These are phyloP conservation scores for Grallaria varia DNA, from an alignment of 2,113 vertebrate genomes.

Conservation along the genomic window DNA sequence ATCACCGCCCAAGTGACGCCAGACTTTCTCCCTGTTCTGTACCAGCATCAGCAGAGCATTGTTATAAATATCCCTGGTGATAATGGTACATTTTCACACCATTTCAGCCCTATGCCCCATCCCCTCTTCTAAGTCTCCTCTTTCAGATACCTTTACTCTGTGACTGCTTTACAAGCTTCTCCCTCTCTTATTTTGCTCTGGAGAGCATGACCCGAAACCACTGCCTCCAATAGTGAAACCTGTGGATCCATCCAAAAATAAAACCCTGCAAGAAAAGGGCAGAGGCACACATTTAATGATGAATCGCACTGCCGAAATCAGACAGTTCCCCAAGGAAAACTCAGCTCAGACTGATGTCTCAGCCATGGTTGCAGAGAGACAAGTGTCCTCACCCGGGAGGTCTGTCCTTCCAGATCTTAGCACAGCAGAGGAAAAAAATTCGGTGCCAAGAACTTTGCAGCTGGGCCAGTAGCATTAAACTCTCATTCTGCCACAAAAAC, in stretches of 20 bases:
- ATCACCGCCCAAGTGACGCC: background rate
- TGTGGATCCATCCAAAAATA: background rate
- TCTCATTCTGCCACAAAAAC: background rate
- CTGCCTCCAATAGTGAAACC: background rate
- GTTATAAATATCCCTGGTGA: background rate
- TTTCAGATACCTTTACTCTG: rapidly evolving
- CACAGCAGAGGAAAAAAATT: background rate
- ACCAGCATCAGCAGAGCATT: background rate
- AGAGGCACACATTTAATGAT: background rate
- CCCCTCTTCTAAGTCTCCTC: background rate
- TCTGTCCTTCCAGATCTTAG: background rate
- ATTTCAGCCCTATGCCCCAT: background rate
- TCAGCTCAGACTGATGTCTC: background rate
- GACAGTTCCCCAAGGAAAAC: background rate
- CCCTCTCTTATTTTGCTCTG: background rate
- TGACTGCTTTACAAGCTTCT: background rate
- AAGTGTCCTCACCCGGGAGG: background rate
- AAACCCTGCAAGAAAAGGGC: background rate
- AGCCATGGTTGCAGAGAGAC: background rate
- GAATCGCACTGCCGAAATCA: background rate
- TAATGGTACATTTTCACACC: background rate
- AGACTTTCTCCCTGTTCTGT: background rate
- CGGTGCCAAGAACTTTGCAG: background rate
- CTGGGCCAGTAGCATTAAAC: background rate
- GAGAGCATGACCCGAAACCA: background rate